Percentiles rank a stretch among this genome's conserved stretches.
Evolutionary conservation across 2,797 vertebrate species (phyloP).

Genomic region (Peromyscus melanophrys): DNA sequence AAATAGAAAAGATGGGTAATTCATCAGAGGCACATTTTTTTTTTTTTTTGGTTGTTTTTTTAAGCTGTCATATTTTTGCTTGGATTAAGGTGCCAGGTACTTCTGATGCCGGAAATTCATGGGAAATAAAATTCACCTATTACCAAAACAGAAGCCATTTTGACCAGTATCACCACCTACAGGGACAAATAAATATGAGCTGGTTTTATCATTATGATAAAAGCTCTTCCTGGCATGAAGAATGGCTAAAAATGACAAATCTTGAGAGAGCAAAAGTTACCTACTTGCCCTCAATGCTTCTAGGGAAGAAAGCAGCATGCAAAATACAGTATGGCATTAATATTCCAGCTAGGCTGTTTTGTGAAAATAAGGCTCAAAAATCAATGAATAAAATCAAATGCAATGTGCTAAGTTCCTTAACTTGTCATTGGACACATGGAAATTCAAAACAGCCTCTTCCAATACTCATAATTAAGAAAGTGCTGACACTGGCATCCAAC

Average conservation of each 20-base stretch:
- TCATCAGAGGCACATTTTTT: constrained; percentile 75
- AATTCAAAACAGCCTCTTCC: constrained; percentile 72
- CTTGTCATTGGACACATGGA: constrained; percentile 58
- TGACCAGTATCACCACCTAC: constrained; percentile 45
- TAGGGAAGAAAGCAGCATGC: constrained; percentile 87
- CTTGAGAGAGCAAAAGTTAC: constrained; percentile 88
- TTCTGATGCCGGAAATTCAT: constrained; percentile 74
- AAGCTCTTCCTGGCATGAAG: constrained; percentile 80
- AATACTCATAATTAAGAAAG: constrained; percentile 72
- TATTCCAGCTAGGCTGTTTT: constrained; percentile 85
- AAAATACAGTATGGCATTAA: constrained; percentile 85
- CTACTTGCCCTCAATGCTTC: constrained; percentile 85
- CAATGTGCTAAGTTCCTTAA: constrained; percentile 73
- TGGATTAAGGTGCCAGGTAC: constrained; percentile 70
- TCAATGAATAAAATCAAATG: constrained; percentile 82
- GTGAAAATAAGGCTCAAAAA: constrained; percentile 77
- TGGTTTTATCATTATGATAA: constrained; percentile 87
- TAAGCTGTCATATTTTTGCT: constrained; percentile 67
- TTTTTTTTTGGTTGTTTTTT: constrained; percentile 43
- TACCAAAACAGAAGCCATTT: constrained; percentile 60
- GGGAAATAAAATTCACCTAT: constrained; percentile 65
- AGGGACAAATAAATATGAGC: constrained; percentile 57
- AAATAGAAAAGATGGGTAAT: constrained; percentile 65
- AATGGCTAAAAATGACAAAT: constrained; percentile 87
- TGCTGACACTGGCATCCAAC: constrained; percentile 80